Conservation (phyloP, 2,113 vertebrate genomes). For the Phyllostomus hastatus region DNA sequence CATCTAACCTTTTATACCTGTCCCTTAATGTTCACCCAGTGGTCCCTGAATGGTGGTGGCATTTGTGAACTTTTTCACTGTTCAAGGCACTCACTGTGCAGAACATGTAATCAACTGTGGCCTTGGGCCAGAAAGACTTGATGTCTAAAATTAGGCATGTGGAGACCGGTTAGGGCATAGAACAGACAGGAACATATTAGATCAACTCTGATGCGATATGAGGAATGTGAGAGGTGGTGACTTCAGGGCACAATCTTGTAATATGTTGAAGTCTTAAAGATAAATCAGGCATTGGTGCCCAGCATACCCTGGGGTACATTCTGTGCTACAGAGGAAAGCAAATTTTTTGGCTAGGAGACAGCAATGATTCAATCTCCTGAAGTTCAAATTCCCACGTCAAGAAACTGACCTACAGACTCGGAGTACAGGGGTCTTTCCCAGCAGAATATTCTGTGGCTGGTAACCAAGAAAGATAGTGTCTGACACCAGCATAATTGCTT, state of each 20-base stretch:
- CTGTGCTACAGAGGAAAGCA: slow-evolving; percentile 42
- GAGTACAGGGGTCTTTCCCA: neutral
- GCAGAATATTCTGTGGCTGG: neutral
- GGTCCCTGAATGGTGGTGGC: neutral
- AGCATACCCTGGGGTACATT: slow-evolving; percentile 42
- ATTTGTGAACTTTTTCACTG: slow-evolving; percentile 43
- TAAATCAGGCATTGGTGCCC: neutral
- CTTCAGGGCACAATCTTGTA: slow-evolving; percentile 13
- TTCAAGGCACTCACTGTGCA: slow-evolving; percentile 47
- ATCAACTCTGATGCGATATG: slow-evolving; percentile 16
- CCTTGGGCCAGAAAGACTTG: slow-evolving; percentile 50
- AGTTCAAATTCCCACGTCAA: slow-evolving; percentile 24
- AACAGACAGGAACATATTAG: slow-evolving; percentile 29
- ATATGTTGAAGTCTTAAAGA: slow-evolving; percentile 35
- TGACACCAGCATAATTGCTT: neutral
- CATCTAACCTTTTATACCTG: neutral
- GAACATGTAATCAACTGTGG: slow-evolving; percentile 61
- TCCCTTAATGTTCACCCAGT: neutral
- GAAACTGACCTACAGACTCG: slow-evolving; percentile 34
- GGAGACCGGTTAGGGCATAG: neutral
- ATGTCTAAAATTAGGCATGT: slow-evolving; percentile 67
- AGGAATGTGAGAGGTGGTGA: slow-evolving; percentile 30
- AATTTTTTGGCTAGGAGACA: slow-evolving; percentile 10
- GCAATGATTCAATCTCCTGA: slow-evolving; percentile 29
- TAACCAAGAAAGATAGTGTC: neutral